Percentiles rank a stretch among this genome's conserved stretches.
These are phyloP conservation scores for Heteropelma amictum DNA, from an alignment of 2,888 invertebrate genomes.

Conservation along the genomic window DNA sequence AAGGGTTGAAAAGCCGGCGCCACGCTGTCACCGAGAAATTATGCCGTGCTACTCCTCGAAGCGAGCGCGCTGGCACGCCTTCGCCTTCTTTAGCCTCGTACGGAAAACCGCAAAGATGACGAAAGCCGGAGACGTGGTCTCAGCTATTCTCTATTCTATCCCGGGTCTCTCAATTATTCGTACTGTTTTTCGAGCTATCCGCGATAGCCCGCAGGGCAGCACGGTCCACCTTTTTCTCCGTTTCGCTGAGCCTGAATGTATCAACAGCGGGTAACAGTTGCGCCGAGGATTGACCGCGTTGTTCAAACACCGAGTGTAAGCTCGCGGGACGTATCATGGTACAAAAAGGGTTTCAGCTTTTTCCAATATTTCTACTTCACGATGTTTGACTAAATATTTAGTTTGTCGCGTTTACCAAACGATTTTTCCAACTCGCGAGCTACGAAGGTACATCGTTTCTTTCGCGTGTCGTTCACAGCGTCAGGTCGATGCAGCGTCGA, in stretches of 20 bases:
- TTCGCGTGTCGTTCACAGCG: slow-evolving; percentile 64
- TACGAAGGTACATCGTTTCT: background rate
- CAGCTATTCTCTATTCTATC: slow-evolving; percentile 33
- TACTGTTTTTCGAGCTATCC: background rate
- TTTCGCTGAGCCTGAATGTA: no score
- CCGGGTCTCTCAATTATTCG: background rate
- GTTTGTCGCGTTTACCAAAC: no score
- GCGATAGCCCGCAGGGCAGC: no score
- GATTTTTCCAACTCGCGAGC: no score
- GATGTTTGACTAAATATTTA: no score
- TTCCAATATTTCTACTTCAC: no score
- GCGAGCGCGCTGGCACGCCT: slow-evolving; percentile 45
- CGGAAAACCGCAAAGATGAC: slow-evolving; percentile 47
- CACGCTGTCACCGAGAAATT: slow-evolving; percentile 75
- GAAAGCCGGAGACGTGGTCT: slow-evolving; percentile 8
- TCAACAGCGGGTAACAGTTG: no score
- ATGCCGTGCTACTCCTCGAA: slow-evolving; percentile 67
- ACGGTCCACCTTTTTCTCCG: no score
- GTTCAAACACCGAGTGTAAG: no score
- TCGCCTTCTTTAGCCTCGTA: slow-evolving; percentile 37
- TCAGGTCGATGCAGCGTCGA: slow-evolving; percentile 54
- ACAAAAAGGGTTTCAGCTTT: no score
- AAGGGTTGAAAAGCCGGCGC: slow-evolving; percentile 76
- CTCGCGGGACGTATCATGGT: no score
- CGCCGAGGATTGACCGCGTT: no score